phyloP scores from a whole-genome alignment of 2,113 vertebrate species.

The Oxyruncus cristatus region DNA sequence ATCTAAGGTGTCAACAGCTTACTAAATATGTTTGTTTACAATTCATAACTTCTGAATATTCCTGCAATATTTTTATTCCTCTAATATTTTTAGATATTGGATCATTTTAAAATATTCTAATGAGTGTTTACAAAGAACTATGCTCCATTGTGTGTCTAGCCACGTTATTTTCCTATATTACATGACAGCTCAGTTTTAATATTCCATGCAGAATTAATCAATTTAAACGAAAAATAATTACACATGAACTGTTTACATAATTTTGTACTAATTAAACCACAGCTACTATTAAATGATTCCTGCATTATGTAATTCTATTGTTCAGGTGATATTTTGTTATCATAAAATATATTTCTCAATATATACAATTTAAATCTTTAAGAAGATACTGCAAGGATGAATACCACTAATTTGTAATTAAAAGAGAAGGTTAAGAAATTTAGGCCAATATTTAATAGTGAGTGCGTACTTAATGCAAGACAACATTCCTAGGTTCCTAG shows the following conservation, averaged over 20 bases:
- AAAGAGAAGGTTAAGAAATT: neutral
- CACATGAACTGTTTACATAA: constrained; percentile 9
- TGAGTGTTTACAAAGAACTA: neutral
- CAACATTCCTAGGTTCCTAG: neutral
- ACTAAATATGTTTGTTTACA: neutral
- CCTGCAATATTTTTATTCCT: no score
- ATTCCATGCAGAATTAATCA: constrained; percentile 9
- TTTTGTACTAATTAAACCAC: constrained; percentile 14
- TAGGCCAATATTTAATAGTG: neutral
- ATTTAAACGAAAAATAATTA: constrained; percentile 42
- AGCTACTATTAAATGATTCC: neutral
- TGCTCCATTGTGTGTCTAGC: neutral
- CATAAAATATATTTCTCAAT: neutral
- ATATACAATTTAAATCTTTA: neutral
- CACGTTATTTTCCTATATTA: neutral
- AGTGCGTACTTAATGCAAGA: neutral
- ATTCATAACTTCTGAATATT: neutral
- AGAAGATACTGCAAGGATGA: neutral
- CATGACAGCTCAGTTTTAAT: neutral
- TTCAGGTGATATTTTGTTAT: neutral
- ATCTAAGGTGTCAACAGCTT: neutral
- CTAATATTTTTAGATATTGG: neutral
- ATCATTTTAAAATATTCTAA: neutral
- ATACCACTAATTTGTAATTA: neutral
- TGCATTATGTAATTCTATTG: neutral